A percentile compares a stretch with the other conserved stretches of the same genome.
Conservation (phyloP, 2,113 vertebrate species). For the Cyprinus carpio region DNA sequence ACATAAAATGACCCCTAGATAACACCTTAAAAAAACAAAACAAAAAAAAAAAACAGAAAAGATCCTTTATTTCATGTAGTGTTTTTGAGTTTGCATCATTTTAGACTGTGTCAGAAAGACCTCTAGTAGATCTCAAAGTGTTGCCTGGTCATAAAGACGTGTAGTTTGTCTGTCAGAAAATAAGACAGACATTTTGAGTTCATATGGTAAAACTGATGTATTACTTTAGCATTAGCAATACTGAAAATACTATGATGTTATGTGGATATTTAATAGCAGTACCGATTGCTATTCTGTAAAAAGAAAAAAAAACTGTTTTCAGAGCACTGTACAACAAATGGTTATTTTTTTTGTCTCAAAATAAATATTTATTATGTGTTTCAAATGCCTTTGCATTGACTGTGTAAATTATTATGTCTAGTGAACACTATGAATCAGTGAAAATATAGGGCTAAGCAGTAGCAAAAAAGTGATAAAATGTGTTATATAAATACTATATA, state of each 20-base stretch:
- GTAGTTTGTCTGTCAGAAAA: constrained; percentile 51
- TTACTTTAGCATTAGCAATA: constrained; percentile 65
- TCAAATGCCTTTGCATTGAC: constrained; percentile 54
- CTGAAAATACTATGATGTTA: constrained; percentile 46
- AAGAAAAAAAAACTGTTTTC: constrained; percentile 57
- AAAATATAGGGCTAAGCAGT: background rate
- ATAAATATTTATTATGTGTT: constrained; percentile 78
- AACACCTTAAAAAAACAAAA: background rate
- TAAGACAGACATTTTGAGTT: constrained; percentile 35
- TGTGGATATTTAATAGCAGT: constrained; percentile 64
- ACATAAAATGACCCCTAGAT: constrained; percentile 12
- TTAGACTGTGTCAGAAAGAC: constrained; percentile 39
- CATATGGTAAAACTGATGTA: constrained; percentile 50
- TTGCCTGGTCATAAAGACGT: constrained; percentile 49
- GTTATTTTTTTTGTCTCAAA: constrained; percentile 71
- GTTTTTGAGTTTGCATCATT: constrained; percentile 37
- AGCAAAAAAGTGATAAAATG: too few species aligned
- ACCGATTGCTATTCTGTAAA: constrained; percentile 65
- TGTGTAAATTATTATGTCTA: background rate
- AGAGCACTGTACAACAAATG: constrained; percentile 66
- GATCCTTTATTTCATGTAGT: constrained; percentile 20
- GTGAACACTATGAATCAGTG: background rate
- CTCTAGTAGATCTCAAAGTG: constrained; percentile 47
- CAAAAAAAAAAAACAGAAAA: background rate
- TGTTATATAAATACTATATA: too few species aligned